Conservation (phyloP, 2,888 invertebrate species). For the Lepetodrilus schrolli region DNA sequence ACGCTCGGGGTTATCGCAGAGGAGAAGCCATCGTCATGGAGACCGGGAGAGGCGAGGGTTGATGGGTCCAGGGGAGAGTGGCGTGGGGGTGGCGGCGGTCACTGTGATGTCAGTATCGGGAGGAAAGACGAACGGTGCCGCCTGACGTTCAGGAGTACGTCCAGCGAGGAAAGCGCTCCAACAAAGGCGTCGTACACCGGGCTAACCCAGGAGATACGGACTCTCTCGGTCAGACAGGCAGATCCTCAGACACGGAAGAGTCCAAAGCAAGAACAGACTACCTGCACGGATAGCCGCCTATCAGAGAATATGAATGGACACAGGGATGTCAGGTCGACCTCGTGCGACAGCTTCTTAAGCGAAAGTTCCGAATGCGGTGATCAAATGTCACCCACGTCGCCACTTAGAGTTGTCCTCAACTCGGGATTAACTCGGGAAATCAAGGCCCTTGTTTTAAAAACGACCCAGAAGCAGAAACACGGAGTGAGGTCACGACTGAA, state of each 20-base stretch:
- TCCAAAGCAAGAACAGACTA: neutral
- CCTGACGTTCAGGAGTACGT: slow-evolving; percentile 43
- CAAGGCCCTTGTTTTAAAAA: neutral
- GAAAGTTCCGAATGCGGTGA: too few species aligned
- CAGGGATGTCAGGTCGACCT: neutral
- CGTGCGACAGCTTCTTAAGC: neutral
- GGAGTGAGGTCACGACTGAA: neutral
- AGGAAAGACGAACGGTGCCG: slow-evolving; percentile 30
- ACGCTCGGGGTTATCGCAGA: neutral
- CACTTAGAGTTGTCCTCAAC: neutral
- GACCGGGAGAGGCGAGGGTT: neutral
- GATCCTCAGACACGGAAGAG: neutral
- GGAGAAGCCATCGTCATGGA: neutral
- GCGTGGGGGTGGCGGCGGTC: neutral
- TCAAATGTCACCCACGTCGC: neutral
- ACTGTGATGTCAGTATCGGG: slow-evolving; percentile 21
- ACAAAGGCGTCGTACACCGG: slow-evolving; percentile 38
- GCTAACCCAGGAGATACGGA: slow-evolving; percentile 50
- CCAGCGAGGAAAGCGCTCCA: slow-evolving; percentile 33
- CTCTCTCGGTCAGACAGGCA: neutral
- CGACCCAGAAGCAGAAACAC: neutral
- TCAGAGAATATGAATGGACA: neutral
- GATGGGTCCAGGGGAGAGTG: neutral
- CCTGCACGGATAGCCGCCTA: neutral
- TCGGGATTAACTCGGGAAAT: neutral